Conservation (phyloP, 2,113 vertebrate genomes). For the Pluvialis apricaria region DNA sequence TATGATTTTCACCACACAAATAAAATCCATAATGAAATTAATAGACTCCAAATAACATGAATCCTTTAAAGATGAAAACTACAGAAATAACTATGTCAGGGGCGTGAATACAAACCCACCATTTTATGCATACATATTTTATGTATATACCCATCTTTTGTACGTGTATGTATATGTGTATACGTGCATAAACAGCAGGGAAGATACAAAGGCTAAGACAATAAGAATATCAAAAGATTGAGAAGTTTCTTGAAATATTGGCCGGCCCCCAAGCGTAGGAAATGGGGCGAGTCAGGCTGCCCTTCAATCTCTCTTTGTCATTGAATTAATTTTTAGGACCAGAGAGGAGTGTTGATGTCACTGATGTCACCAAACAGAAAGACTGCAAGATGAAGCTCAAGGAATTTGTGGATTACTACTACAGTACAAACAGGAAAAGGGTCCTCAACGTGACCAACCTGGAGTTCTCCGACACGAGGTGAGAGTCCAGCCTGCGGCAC, state of each 20-base stretch:
- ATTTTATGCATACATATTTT: background rate
- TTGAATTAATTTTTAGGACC: constrained; percentile 74
- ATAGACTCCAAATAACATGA: background rate
- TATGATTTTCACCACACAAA: background rate
- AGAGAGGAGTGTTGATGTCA: constrained; percentile 90
- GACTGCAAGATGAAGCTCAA: constrained; percentile 97
- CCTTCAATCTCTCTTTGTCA: background rate
- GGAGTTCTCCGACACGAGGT: constrained; percentile 95
- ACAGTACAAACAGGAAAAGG: constrained; percentile 96
- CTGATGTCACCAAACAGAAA: constrained; percentile 95
- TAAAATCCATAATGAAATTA: background rate
- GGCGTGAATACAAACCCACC: background rate
- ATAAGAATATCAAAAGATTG: background rate
- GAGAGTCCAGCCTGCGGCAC: background rate
- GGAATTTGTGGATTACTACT: constrained; percentile 98
- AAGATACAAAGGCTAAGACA: background rate
- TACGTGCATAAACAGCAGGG: background rate
- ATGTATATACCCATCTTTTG: background rate
- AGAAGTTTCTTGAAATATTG: background rate
- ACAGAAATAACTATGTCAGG: background rate
- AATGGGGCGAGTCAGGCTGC: background rate
- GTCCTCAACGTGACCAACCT: constrained; percentile 94
- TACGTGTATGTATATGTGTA: background rate
- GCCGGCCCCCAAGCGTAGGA: background rate
- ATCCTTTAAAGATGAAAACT: background rate